phyloP scores from a whole-genome alignment of 2,113 vertebrate genomes.

The Bujurquina vittata region DNA sequence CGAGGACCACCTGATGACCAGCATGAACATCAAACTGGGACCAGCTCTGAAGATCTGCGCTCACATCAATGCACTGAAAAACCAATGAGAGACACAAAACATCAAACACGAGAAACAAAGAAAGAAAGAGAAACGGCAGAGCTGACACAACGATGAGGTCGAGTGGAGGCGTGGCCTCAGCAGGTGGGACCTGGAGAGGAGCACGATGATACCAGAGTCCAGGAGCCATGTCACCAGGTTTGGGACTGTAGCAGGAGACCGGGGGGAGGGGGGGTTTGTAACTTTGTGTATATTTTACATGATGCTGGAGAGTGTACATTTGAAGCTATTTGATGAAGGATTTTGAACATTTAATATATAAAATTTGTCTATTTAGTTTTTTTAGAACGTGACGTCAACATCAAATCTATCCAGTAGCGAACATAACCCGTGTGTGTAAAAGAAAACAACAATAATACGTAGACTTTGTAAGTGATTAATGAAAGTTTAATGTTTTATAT shows the following conservation, averaged over 20 bases:
- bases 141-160: slow-evolving; percentile 42
- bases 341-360: slow-evolving; percentile 85
- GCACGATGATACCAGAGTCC: slow-evolving; percentile 32
- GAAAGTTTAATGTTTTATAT: slow-evolving; percentile 76
- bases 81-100: slow-evolving; percentile 74
- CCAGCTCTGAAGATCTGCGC: slow-evolving; percentile 98
- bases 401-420: slow-evolving; percentile 75
- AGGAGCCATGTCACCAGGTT: slow-evolving; percentile 33
- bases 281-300: slow-evolving; percentile 79
- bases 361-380: slow-evolving; percentile 82
- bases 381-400: slow-evolving; percentile 72
- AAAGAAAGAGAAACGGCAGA: background rate
- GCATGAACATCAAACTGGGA: slow-evolving; percentile 98
- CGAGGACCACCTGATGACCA: slow-evolving; percentile 98
- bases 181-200: background rate
- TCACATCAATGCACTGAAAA: slow-evolving; percentile 94
- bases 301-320: slow-evolving; percentile 78
- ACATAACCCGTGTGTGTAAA: slow-evolving; percentile 73
- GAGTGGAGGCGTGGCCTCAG: slow-evolving; percentile 57
- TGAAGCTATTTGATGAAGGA: slow-evolving; percentile 81
- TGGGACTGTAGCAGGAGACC: slow-evolving; percentile 50
- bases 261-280: slow-evolving; percentile 60
- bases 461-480: slow-evolving; percentile 74
- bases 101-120: background rate
- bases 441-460: slow-evolving; percentile 41